Evolutionary conservation across 1,140 invertebrate genomes (phyloP), one percentile per base, ranked within the genome.

Genomic region (Solenopsis invicta): DNA sequence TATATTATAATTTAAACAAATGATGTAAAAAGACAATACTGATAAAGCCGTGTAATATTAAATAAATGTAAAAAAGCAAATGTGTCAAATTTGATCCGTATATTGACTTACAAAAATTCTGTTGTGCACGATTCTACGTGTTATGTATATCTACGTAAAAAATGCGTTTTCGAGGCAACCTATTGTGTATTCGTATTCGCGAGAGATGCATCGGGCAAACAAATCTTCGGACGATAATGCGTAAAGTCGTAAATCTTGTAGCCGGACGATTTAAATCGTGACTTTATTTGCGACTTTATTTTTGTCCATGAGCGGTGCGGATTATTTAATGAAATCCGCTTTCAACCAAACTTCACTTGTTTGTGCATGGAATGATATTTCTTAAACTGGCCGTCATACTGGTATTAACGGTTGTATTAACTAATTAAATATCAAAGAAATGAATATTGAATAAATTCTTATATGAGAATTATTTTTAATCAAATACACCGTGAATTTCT

Each of bases 231-330:
- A 21, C 56, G 71, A 85, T 81, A 84, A 84, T 87, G 62, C 48
- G 37, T 29, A n/a, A 50, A 75, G 50, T 29, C 71, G 37, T 88
- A 88, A 88, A 88, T 88, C 78, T 84, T 50, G 37, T 18, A 8
- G n/a, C 24, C 69, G 41, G 18, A n/a, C 72, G 45, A 71, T 84
- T 75, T 75, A 84, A 87, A 67, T 66, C 59, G 69, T 24, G 41
- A 75, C 59, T 84, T 84, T 87, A 84, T 84, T 85, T 84, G 67
- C 56, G 48, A 72, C 66, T 84, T 84, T 84, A 74, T 84, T 84
- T 74, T 29, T 62, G 5, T 12, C 50, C 54, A 52, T 37, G 50
- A 9, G 5, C 56, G 66, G 59, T 50, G 9, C 48, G 67, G 61
- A 80, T 87, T 87, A 87, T 74, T 75, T 59, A 87, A 56, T 71